These are phyloP conservation scores for Asobara japonica DNA, from an alignment of 1,140 invertebrate genomes.

Conservation along the genomic window DNA sequence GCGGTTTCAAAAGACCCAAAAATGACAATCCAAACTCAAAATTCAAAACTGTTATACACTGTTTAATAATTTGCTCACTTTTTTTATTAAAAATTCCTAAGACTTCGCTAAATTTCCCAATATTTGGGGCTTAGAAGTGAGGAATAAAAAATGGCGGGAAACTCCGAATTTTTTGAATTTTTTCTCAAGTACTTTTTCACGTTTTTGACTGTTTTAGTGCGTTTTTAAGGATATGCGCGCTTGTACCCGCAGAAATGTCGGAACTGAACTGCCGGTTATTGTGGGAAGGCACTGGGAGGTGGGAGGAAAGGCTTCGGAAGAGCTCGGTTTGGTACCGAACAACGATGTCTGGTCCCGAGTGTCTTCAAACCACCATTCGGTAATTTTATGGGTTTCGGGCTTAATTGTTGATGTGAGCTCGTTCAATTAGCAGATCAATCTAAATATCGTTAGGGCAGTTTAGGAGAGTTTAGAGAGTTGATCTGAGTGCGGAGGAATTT, in stretches of 20 bases:
- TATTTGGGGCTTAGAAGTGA: no score
- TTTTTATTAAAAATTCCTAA: no score
- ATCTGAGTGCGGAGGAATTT: neutral
- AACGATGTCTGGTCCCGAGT: slow-evolving; percentile 8
- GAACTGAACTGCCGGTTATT: slow-evolving; percentile 55
- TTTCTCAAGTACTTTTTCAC: neutral
- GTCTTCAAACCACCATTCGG: neutral
- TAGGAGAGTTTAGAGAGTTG: no score
- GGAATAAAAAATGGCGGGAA: neutral
- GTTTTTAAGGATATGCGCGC: slow-evolving; percentile 23
- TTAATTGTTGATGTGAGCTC: neutral
- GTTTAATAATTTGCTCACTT: no score
- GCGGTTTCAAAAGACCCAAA: no score
- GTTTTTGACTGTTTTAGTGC: neutral
- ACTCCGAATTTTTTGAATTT: neutral
- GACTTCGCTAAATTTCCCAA: no score
- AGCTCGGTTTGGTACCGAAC: slow-evolving; percentile 24
- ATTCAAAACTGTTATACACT: no score
- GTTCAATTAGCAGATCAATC: slow-evolving; percentile 1
- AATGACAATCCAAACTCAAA: no score
- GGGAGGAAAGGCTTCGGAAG: slow-evolving; percentile 14
- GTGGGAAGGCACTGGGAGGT: slow-evolving; percentile 27
- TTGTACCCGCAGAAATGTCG: slow-evolving; percentile 59
- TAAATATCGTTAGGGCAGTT: neutral
- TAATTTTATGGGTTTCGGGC: neutral